Base-by-base conservation (phyloP, 2,888 invertebrate genomes). In the Gryllus longicercus region DNA sequence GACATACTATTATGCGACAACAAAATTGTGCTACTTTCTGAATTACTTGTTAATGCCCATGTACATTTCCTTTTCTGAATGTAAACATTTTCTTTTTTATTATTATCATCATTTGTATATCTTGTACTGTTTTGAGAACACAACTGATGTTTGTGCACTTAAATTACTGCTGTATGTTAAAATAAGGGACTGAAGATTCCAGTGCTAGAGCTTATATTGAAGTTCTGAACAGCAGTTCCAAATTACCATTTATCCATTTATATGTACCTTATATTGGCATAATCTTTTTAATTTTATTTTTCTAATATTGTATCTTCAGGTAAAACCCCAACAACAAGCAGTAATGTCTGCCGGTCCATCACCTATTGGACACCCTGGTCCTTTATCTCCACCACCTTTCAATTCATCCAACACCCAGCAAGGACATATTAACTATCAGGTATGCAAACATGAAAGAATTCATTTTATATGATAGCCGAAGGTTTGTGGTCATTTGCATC, bases 321-420 rank as follows among this genome's bases (percentile, higher is more conserved):
- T 95, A 84, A 95, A 95, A 87, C 95, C 95, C 80, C 95, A 96
- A 86, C 96, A 95, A 87, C 91, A 95, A 84, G 83, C 85, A 21
- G 84, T 84, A 78, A 84, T 85, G 83, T 84, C 83, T 23, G 84
- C 78, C 49, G 83, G 82, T n/a, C 83, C 82, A 75, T 82, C 83
- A 12, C 82, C 84, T 76, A 82, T 83, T 78, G 87, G 87, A 84
- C 89, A 89, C 85, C 87, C 84, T 85, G 87, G 82, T 84, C 86
- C 81, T 85, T 87, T 83, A 85, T 87, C 84, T 85, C 88, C 83
- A 85, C 88, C 83, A 85, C 87, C 86, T 84, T 83, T 84, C 78
- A 85, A 84, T 80, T 84, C 87, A 85, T 85, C 87, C 85, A 79
- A 87, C 86, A 83, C 84, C 18, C 84, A 25, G 83, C 83, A 79